Evolutionary conservation across 2,113 vertebrate species (phyloP), one percentile per base, ranked within the genome.

Genomic region (Phyllostomus hastatus): DNA sequence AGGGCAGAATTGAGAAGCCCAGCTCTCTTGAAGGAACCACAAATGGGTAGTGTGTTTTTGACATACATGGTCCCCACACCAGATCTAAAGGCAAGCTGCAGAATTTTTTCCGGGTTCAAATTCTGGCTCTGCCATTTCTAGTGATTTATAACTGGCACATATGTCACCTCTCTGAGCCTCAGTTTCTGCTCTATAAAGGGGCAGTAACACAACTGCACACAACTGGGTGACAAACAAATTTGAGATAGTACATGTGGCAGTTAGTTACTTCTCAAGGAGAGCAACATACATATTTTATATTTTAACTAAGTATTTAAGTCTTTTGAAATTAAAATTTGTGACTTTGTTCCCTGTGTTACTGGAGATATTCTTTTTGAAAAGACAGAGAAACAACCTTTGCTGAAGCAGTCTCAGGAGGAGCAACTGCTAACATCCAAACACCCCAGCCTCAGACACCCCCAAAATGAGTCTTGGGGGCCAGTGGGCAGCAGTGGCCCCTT

Each of bases 141-240:
- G 87, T 41, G 57, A 38, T 73, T n/a, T 16, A 70, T 75, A 38
- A 10, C 1, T 14, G 61, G n/a, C 73, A 52, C 88, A 95, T 33
- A 75, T 19, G 4, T 38, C 48, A 33, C 35, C 48, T 80, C 94
- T 90, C 78, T 83, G 66, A 91, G 81, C 69, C 96, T 96, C 64
- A 83, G 73, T 89, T 78, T 78, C 84, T 69, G 8, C 1, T 75
- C 69, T 73, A 20, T 66, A 88, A 95, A 98, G 1, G 17, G 82
- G 57, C 57, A 26, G 41, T 24, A 24, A 52, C 43, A 70, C 80
- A 46, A n/a, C 72, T 41, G n/a, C 38, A 78, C 20, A 28, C 16
- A 10, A 20, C 17, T 10, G 59, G 4, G 41, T 12, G 7, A n/a
- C 52, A 72, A 64, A 38, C 24, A 54, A 9, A 79, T 31, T 43